A percentile compares a stretch with the other conserved stretches of the same genome.
Evolutionary conservation across 2,797 vertebrate genomes (phyloP).

Genomic region (Phrynocephalus guinanensis): DNA sequence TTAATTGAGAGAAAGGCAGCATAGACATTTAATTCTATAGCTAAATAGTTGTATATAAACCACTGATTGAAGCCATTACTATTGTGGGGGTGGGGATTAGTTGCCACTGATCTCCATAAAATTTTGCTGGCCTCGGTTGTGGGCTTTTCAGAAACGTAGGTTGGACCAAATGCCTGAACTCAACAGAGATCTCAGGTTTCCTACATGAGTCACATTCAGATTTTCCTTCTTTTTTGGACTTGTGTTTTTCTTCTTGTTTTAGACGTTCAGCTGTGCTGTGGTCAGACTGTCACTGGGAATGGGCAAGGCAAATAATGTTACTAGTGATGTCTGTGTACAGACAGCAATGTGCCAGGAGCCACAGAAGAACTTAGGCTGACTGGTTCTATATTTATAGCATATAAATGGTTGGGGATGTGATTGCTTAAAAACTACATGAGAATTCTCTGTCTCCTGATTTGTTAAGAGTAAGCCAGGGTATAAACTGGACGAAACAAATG

Average conservation of each 20-base stretch:
- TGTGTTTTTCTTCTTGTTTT: conserved; percentile 70
- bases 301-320: conserved; percentile 78
- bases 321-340: conserved; percentile 60
- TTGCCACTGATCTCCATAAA: background rate
- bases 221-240: conserved; percentile 69
- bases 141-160: background rate
- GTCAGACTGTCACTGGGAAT: conserved; percentile 62
- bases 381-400: background rate
- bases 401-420: background rate
- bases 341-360: background rate
- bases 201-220: background rate
- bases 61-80: background rate
- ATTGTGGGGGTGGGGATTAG: background rate
- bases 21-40: too few relatives aligned
- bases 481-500: background rate
- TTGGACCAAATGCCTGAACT: background rate
- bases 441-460: background rate
- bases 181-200: background rate
- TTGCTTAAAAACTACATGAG: background rate
- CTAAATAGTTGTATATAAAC: background rate
- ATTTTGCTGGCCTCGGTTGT: background rate
- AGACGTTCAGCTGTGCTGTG: conserved; percentile 67
- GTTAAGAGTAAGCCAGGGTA: background rate
- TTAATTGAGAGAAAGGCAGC: too few relatives aligned
- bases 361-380: background rate